These are phyloP conservation scores for Lindbergichthys nudifrons DNA, from an alignment of 2,797 vertebrate species.

Conservation along the genomic window DNA sequence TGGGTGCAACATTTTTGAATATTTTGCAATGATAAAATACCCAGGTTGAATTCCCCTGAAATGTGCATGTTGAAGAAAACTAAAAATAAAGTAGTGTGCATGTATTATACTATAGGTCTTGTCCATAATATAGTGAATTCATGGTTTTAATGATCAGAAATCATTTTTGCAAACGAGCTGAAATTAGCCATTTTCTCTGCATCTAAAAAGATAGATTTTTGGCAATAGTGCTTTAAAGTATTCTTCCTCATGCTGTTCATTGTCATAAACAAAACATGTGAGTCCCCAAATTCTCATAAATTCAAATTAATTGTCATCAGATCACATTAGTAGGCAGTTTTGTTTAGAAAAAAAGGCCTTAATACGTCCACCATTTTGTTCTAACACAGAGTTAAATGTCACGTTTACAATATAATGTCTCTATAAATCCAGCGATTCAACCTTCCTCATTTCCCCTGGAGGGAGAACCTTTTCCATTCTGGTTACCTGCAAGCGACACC, in stretches of 20 bases:
- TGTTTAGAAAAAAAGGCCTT: background rate
- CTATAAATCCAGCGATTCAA: slow-evolving; percentile 52
- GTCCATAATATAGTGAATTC: background rate
- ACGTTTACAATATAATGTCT: slow-evolving; percentile 66
- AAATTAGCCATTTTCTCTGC: background rate
- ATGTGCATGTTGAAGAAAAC: slow-evolving; percentile 43
- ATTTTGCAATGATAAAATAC: slow-evolving; percentile 57
- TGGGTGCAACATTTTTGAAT: slow-evolving; percentile 64
- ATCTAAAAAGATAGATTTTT: background rate
- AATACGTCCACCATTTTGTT: slow-evolving; percentile 10
- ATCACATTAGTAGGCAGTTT: slow-evolving; percentile 6
- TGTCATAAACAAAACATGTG: slow-evolving; percentile 1
- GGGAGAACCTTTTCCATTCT: slow-evolving; percentile 61
- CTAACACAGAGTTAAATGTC: slow-evolving; percentile 47
- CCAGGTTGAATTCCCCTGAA: slow-evolving; percentile 28
- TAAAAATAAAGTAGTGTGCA: slow-evolving; percentile 18
- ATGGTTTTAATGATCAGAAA: background rate
- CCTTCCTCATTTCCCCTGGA: slow-evolving; percentile 52
- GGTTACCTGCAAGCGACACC: slow-evolving; percentile 71
- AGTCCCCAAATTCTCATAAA: slow-evolving; percentile 3
- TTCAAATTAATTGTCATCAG: slow-evolving; percentile 12
- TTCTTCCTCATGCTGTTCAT: background rate
- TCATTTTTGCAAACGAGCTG: slow-evolving; percentile 5
- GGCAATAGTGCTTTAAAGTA: background rate
- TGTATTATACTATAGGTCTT: slow-evolving; percentile 1